Evolutionary conservation across 1,140 invertebrate genomes (phyloP).

Genomic region (Medauroidea extradentata): DNA sequence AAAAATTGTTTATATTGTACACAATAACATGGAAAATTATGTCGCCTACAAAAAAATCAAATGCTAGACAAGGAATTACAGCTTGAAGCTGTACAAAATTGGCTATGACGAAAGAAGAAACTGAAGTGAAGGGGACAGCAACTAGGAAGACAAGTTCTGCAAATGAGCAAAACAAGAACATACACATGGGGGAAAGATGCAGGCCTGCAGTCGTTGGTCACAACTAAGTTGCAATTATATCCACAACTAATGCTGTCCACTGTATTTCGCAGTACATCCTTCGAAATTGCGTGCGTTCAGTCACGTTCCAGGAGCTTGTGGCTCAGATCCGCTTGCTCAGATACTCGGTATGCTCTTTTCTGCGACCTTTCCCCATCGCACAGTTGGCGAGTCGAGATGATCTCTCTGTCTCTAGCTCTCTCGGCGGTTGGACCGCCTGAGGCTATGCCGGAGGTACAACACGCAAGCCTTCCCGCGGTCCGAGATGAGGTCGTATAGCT

Average conservation of each 20-base stretch:
- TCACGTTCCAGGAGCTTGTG: background rate
- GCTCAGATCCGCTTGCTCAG: background rate
- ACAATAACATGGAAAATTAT: no score
- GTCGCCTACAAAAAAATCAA: no score
- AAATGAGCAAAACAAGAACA: conserved; percentile 1
- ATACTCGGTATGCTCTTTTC: background rate
- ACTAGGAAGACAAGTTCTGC: no score
- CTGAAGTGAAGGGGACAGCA: no score
- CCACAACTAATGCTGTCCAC: no score
- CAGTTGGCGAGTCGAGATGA: background rate
- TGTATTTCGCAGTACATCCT: background rate
- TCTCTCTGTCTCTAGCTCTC: background rate
- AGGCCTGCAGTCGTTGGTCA: conserved; percentile 5
- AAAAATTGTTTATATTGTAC: no score
- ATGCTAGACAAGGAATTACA: no score
- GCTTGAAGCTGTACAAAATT: no score
- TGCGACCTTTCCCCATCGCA: background rate
- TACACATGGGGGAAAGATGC: conserved; percentile 11
- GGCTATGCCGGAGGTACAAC: conserved; percentile 49
- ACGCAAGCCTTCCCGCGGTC: conserved; percentile 53
- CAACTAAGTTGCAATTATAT: no score
- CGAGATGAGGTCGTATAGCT: conserved; percentile 49
- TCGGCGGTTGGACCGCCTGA: conserved; percentile 16
- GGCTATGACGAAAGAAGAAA: no score
- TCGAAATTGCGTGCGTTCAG: background rate